These are phyloP conservation scores for Callinectes sapidus DNA, from an alignment of 2,888 invertebrate genomes.

Conservation along the genomic window DNA sequence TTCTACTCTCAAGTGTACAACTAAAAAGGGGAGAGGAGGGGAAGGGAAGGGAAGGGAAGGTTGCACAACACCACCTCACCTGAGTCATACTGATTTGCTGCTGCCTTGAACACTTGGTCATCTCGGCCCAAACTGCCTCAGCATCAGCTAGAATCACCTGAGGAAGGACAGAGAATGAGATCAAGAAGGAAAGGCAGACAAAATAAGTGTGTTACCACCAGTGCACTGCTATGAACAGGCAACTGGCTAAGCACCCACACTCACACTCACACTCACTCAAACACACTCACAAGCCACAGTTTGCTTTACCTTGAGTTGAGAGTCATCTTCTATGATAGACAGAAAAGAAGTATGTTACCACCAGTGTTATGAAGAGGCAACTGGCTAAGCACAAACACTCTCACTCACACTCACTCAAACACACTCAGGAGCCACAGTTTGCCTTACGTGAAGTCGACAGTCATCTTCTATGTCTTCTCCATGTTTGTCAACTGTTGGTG, in stretches of 20 bases:
- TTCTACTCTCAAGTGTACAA: too few species aligned
- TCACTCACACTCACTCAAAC: not conserved
- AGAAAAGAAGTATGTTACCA: too few species aligned
- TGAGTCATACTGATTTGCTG: conserved; percentile 54
- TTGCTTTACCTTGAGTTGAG: not conserved
- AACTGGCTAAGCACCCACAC: too few species aligned
- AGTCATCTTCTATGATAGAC: not conserved
- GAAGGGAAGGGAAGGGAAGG: too few species aligned
- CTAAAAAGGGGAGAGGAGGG: too few species aligned
- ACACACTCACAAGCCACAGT: not conserved
- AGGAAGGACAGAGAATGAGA: not conserved
- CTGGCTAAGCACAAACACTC: too few species aligned
- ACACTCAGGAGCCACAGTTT: not conserved
- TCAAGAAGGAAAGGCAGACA: not conserved
- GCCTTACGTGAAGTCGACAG: not conserved
- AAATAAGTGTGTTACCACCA: too few species aligned
- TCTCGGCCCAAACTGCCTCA: conserved; percentile 72
- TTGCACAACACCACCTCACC: not conserved
- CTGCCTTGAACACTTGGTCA: conserved; percentile 73
- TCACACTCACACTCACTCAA: not conserved
- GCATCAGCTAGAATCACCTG: conserved; percentile 70
- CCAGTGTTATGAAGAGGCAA: too few species aligned
- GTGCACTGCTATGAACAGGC: too few species aligned
- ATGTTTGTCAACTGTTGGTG: not conserved
- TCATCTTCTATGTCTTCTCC: not conserved